phyloP scores from a whole-genome alignment of 2,888 invertebrate genomes.

The Petrolisthes manimaculis region DNA sequence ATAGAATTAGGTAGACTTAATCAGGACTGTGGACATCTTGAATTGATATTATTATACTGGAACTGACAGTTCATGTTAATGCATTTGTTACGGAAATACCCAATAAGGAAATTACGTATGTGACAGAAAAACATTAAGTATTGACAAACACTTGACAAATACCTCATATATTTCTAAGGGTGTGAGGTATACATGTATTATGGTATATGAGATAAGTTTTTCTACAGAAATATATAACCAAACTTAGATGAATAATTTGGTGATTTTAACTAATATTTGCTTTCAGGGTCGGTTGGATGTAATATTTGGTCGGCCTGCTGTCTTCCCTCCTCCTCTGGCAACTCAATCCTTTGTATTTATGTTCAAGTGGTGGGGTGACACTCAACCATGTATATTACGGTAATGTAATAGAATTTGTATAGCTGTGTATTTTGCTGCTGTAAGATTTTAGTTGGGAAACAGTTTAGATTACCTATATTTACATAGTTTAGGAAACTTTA shows the following conservation, averaged over 20 bases:
- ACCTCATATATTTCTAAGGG: neutral
- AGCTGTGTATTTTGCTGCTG: neutral
- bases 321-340: slow-evolving; percentile 41
- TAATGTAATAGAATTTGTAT: neutral
- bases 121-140: no score
- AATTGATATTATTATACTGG: no score
- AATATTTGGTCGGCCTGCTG: slow-evolving; percentile 45
- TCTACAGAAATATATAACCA: neutral
- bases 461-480: neutral
- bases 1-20: no score
- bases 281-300: slow-evolving; percentile 53
- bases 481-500: neutral
- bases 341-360: slow-evolving; percentile 47
- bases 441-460: neutral
- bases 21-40: no score
- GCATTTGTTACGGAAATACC: no score
- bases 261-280: neutral
- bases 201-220: neutral
- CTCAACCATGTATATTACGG: slow-evolving; percentile 42
- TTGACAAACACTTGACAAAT: neutral
- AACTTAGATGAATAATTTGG: neutral
- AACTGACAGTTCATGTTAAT: no score
- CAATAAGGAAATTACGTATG: no score
- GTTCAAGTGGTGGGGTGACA: slow-evolving; percentile 56
- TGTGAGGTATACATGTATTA: neutral